Conservation (phyloP, 2,888 invertebrate genomes). For the Isoperla grammatica region DNA sequence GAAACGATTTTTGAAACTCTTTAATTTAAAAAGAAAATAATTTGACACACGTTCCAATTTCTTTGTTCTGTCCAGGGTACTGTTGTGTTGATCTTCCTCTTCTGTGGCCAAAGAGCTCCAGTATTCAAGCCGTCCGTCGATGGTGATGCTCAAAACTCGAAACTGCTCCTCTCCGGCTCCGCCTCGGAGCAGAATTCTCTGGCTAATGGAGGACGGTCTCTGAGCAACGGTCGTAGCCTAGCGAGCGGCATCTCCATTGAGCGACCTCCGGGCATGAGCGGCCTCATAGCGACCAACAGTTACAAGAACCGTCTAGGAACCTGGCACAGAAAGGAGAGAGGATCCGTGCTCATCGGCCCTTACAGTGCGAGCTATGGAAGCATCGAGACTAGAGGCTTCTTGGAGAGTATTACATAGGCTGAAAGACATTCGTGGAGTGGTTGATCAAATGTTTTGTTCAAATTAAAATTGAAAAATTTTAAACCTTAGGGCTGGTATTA, state of each 20-base stretch:
- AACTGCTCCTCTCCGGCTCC: constrained; percentile 22
- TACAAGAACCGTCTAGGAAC: constrained; percentile 58
- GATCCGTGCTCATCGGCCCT: constrained; percentile 41
- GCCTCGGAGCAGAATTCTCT: constrained; percentile 20
- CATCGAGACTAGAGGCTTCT: constrained; percentile 41
- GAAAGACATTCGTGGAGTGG: too few relatives aligned
- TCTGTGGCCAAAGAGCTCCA: constrained; percentile 39
- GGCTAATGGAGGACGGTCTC: background rate
- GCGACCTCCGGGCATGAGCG: constrained; percentile 67
- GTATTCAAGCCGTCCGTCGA: constrained; percentile 40
- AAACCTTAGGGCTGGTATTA: too few relatives aligned
- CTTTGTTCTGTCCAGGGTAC: constrained; percentile 41
- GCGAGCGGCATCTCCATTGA: constrained; percentile 53
- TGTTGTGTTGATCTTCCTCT: constrained; percentile 41
- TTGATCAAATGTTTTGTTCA: too few relatives aligned
- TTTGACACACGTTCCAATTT: too few relatives aligned
- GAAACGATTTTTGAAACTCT: too few relatives aligned
- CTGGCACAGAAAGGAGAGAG: constrained; percentile 43
- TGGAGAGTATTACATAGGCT: constrained; percentile 34
- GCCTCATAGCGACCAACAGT: constrained; percentile 68
- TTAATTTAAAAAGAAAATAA: too few relatives aligned
- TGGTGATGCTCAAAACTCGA: constrained; percentile 37
- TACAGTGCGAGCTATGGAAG: constrained; percentile 54
- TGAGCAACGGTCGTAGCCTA: background rate
- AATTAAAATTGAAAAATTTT: too few relatives aligned